phyloP scores from a whole-genome alignment of 2,797 vertebrate genomes.

The Acipenser oxyrinchus region DNA sequence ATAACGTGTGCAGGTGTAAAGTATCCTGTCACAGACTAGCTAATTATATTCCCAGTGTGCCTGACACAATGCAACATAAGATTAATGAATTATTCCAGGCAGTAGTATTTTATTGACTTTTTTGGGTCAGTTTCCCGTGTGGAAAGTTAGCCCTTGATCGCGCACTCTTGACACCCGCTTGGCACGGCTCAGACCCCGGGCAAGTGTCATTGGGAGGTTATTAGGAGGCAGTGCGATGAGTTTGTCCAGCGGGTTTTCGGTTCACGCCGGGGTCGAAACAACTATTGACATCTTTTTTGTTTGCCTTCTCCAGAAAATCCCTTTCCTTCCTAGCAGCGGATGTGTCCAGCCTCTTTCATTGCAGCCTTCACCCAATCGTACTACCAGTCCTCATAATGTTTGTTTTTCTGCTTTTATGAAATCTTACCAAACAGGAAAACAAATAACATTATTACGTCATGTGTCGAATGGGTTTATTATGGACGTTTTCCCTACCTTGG shows the following conservation, averaged over 20 bases:
- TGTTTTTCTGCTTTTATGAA: constrained; percentile 79
- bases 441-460: constrained; percentile 62
- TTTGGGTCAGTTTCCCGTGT: no score
- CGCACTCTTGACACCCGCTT: constrained; percentile 24
- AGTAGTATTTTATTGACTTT: no score
- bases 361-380: constrained; percentile 41
- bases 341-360: constrained; percentile 57
- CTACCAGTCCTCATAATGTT: constrained; percentile 59
- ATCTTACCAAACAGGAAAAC: constrained; percentile 66
- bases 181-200: constrained; percentile 40
- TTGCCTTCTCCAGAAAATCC: constrained; percentile 63
- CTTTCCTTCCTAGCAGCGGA: constrained; percentile 87
- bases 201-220: constrained; percentile 70
- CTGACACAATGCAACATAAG: no score
- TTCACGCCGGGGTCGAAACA: constrained; percentile 79
- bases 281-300: constrained; percentile 70
- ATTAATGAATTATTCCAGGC: no score
- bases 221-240: constrained; percentile 56
- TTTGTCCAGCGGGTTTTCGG: constrained; percentile 60
- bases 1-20: no score
- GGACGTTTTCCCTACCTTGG: constrained; percentile 31
- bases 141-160: constrained; percentile 11
- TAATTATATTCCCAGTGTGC: no score
- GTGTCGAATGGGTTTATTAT: constrained; percentile 23
- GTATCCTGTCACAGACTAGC: no score